Evolutionary conservation across 2,797 vertebrate genomes (phyloP).

Genomic region (Mus minutoides): DNA sequence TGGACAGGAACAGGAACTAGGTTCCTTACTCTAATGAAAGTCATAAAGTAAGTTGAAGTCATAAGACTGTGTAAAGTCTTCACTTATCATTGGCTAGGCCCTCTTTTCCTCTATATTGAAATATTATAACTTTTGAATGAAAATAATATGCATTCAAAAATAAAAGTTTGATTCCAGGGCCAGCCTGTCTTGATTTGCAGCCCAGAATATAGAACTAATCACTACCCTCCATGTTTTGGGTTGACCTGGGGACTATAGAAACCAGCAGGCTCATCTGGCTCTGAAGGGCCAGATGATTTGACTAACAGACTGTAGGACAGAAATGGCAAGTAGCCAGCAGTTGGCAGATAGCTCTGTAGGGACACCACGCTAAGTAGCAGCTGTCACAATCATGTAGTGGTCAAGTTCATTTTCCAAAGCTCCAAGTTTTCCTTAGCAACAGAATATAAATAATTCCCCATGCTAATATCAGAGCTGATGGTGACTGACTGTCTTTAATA

Average conservation of each 20-base stretch:
- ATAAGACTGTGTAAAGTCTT: neutral
- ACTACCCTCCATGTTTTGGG: neutral
- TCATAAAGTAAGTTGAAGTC: neutral
- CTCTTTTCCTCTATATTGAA: neutral
- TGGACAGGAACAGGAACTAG: neutral
- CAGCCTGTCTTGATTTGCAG: neutral
- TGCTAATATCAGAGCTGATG: constrained; percentile 84
- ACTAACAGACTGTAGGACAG: constrained; percentile 59
- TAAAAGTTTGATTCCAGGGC: neutral
- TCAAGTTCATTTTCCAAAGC: constrained; percentile 83
- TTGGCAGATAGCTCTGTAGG: constrained; percentile 77
- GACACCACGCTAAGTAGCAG: constrained; percentile 79
- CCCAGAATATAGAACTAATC: neutral
- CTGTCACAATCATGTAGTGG: constrained; percentile 80
- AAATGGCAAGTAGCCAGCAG: constrained; percentile 71
- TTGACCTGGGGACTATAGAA: constrained; percentile 11
- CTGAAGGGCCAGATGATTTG: constrained; percentile 44
- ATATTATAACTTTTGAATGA: neutral
- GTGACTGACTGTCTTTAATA: constrained; percentile 67
- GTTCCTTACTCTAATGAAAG: neutral
- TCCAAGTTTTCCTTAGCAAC: constrained; percentile 86
- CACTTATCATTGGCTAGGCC: neutral
- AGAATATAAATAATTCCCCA: constrained; percentile 83
- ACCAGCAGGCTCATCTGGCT: neutral
- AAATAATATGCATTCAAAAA: neutral